These are phyloP conservation scores for Nycticryphes semicollaris DNA, from an alignment of 2,113 vertebrate genomes.

Conservation along the genomic window DNA sequence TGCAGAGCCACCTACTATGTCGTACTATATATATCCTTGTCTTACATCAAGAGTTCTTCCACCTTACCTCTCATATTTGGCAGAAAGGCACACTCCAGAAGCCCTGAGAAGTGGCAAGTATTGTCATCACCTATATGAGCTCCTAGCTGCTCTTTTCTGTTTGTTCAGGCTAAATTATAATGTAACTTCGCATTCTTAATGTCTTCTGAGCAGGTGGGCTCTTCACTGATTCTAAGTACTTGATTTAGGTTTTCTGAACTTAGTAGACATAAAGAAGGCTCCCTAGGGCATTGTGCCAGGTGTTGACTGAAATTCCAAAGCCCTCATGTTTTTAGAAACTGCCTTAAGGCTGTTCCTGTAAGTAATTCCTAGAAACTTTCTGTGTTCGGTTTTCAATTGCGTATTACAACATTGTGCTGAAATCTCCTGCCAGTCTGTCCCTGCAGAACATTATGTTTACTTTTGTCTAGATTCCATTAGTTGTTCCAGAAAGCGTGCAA, in stretches of 20 bases:
- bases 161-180: neutral
- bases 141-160: neutral
- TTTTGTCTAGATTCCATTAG: conserved; percentile 62
- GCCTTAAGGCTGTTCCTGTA: neutral
- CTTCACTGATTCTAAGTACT: neutral
- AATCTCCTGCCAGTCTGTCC: neutral
- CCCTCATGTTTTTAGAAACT: neutral
- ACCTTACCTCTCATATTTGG: neutral
- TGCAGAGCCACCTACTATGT: neutral
- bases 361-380: neutral
- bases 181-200: neutral
- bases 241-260: neutral
- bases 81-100: neutral
- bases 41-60: neutral
- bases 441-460: neutral
- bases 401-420: neutral
- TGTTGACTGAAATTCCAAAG: neutral
- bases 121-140: neutral
- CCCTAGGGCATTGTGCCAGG: neutral
- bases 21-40: neutral
- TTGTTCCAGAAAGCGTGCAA: conserved; percentile 72
- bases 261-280: neutral
- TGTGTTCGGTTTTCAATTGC: neutral
- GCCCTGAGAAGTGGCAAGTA: neutral
- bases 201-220: neutral